Conservation (phyloP, 53 echinoderm and acorn worm genomes). For the Actinopyga echinites region DNA sequence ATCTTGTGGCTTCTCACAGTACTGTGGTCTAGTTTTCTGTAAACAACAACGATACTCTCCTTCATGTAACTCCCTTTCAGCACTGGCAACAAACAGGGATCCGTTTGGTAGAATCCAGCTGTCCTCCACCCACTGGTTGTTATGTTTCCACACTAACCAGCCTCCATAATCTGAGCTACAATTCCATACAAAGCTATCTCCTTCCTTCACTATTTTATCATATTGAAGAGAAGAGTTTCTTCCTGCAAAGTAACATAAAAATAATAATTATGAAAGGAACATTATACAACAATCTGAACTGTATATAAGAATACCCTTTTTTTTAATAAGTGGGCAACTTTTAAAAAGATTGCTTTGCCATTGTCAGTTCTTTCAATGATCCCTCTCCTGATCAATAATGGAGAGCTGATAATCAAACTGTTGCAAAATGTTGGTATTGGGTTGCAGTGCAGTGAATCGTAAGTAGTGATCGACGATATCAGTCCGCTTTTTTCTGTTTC, state of each 20-base stretch:
- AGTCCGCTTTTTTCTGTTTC: no score
- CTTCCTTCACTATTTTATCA: constrained; percentile 6
- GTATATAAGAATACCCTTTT: no score
- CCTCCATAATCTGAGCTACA: background rate
- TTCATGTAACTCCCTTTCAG: background rate
- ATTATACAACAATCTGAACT: no score
- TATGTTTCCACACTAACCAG: background rate
- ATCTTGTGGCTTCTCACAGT: background rate
- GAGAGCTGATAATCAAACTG: no score
- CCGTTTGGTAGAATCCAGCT: constrained; percentile 7
- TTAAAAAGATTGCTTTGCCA: no score
- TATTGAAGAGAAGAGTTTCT: background rate
- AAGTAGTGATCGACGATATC: no score
- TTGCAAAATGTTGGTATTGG: no score
- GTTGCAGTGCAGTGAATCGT: no score
- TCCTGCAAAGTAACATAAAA: background rate
- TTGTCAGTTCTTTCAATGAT: no score
- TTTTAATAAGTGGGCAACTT: no score
- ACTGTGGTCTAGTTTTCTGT: no score
- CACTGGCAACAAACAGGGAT: background rate
- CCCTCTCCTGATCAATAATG: no score
- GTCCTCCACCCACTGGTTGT: background rate
- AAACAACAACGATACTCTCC: background rate
- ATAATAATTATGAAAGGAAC: background rate
- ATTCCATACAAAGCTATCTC: background rate